Percentiles rank a stretch among this genome's conserved stretches.
Evolutionary conservation across 1,140 invertebrate species (phyloP).

Genomic region (Anoplophora glabripennis): DNA sequence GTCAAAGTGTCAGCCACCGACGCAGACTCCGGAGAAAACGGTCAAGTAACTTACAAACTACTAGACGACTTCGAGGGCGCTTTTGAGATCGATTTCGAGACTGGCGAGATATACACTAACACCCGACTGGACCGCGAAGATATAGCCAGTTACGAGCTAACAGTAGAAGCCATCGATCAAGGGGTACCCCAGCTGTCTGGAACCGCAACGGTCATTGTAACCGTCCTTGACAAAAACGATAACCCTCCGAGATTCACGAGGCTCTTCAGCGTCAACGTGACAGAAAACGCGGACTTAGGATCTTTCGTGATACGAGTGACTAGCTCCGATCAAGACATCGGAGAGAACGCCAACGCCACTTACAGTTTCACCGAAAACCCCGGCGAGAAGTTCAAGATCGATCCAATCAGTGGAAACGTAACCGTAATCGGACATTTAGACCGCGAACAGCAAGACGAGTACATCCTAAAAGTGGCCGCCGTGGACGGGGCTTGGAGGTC

Average conservation of each 20-base stretch:
- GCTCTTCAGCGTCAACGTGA: conserved; percentile 90
- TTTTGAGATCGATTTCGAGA: conserved; percentile 77
- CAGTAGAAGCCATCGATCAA: conserved; percentile 83
- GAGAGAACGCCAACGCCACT: conserved; percentile 82
- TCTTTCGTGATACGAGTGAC: conserved; percentile 91
- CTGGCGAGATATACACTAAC: conserved; percentile 83
- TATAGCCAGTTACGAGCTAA: conserved; percentile 76
- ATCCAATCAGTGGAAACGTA: conserved; percentile 84
- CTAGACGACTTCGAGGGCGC: conserved; percentile 70
- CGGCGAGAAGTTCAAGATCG: conserved; percentile 85
- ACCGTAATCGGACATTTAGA: conserved; percentile 81
- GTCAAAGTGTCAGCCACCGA: conserved; percentile 79
- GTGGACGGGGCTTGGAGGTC: conserved; percentile 86
- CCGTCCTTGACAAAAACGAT: conserved; percentile 90
- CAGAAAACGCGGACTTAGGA: conserved; percentile 90
- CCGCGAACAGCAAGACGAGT: conserved; percentile 87
- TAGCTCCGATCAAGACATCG: conserved; percentile 84
- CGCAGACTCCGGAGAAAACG: conserved; percentile 83
- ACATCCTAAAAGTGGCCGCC: conserved; percentile 81
- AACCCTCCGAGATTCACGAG: conserved; percentile 91
- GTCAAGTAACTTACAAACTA: conserved; percentile 76
- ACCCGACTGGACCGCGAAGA: conserved; percentile 91
- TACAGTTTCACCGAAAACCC: conserved; percentile 88
- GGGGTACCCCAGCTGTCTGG: conserved; percentile 79
- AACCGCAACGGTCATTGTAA: conserved; percentile 79